phyloP scores from a whole-genome alignment of 2,797 vertebrate genomes.

The Squalus acanthias region DNA sequence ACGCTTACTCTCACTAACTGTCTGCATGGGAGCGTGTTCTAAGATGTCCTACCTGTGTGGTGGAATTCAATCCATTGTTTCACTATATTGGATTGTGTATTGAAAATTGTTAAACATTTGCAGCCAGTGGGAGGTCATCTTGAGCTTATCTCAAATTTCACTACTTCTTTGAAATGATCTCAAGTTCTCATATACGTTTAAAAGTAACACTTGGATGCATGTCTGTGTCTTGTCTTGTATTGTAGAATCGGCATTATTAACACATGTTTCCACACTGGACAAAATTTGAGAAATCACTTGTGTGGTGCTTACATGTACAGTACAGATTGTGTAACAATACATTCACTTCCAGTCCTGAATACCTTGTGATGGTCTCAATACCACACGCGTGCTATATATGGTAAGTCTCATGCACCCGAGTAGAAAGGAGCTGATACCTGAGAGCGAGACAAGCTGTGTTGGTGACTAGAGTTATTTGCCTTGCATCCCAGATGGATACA shows the following conservation, averaged over 20 bases:
- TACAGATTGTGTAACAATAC: neutral
- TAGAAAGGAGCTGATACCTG: neutral
- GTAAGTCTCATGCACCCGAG: neutral
- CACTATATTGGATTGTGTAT: neutral
- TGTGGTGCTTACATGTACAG: neutral
- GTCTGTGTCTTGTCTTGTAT: neutral
- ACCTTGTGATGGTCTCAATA: neutral
- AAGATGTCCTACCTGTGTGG: neutral
- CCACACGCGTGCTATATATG: neutral
- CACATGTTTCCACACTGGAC: neutral
- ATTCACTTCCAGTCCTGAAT: neutral
- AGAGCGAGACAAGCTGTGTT: neutral
- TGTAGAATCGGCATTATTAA: neutral
- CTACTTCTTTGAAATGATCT: neutral
- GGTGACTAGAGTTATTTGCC: neutral
- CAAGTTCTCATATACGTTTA: neutral
- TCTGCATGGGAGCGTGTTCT: neutral
- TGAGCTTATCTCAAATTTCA: neutral
- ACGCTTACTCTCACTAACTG: conserved; percentile 32
- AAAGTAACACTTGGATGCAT: neutral
- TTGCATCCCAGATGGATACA: neutral
- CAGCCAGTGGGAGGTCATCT: neutral
- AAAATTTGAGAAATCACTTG: neutral
- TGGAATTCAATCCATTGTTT: neutral
- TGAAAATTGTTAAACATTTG: neutral